These are phyloP conservation scores for Pammene aurita DNA, from an alignment of 2,888 invertebrate species.

Conservation along the genomic window DNA sequence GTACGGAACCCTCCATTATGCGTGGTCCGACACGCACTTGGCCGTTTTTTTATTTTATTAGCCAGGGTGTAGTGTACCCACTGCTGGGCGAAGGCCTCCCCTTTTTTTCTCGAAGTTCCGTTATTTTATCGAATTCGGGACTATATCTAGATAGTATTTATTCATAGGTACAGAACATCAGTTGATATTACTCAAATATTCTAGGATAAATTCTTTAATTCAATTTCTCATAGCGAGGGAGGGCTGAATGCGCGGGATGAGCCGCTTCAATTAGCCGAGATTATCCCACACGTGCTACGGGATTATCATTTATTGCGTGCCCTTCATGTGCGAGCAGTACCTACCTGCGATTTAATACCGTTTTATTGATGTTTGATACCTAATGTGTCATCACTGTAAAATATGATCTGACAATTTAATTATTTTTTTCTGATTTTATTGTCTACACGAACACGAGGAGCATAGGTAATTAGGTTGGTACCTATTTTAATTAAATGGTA, in stretches of 20 bases:
- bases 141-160: too few species aligned
- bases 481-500: too few species aligned
- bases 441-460: neutral
- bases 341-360: conserved; percentile 50
- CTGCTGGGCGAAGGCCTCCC: too few species aligned
- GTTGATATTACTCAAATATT: neutral
- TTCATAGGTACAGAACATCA: neutral
- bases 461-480: too few species aligned
- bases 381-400: conserved; percentile 12
- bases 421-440: neutral
- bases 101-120: too few species aligned
- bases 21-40: too few species aligned
- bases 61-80: too few species aligned
- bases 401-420: conserved; percentile 7
- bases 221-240: conserved; percentile 17
- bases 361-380: conserved; percentile 49
- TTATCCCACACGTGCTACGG: conserved; percentile 77
- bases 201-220: conserved; percentile 2
- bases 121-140: too few species aligned
- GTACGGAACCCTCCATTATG: too few species aligned
- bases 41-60: too few species aligned
- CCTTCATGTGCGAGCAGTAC: conserved; percentile 42
- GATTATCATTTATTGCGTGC: conserved; percentile 57
- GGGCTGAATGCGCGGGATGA: conserved; percentile 72
- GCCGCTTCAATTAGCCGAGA: conserved; percentile 76